Percentiles rank a stretch among this genome's conserved stretches.
Evolutionary conservation across 2,888 invertebrate genomes (phyloP).

Genomic region (Lasioglossum leucozonium): DNA sequence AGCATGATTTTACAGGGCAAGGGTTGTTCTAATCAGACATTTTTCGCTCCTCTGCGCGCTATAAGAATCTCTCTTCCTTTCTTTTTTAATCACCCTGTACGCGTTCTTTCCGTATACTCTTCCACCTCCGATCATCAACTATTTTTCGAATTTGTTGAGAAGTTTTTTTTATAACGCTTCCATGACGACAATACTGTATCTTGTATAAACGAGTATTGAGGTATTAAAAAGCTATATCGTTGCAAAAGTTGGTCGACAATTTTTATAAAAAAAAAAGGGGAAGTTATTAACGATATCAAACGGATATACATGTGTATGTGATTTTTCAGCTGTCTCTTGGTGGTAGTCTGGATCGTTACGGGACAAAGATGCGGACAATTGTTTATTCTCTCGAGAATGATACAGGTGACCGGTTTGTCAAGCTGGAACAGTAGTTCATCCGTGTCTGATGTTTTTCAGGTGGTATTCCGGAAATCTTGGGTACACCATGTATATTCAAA

Average conservation of each 20-base stretch:
- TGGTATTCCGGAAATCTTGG: conserved; percentile 52
- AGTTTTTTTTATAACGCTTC: not conserved
- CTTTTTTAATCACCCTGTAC: too few species aligned
- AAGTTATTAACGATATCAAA: not conserved
- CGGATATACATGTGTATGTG: not conserved
- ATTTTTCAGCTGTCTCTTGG: not conserved
- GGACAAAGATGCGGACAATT: not conserved
- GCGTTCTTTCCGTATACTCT: too few species aligned
- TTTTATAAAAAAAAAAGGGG: not conserved
- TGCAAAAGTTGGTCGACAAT: not conserved
- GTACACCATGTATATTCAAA: conserved; percentile 66
- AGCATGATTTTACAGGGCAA: too few species aligned
- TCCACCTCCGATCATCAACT: not conserved
- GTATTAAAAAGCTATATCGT: not conserved
- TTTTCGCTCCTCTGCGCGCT: too few species aligned
- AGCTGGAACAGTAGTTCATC: conserved; percentile 62
- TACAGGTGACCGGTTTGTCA: not conserved
- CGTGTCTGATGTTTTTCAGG: conserved; percentile 67
- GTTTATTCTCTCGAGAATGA: not conserved
- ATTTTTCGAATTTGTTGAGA: not conserved
- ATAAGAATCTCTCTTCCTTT: too few species aligned
- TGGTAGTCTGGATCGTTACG: not conserved
- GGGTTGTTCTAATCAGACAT: too few species aligned
- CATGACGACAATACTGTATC: not conserved
- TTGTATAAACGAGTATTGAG: not conserved